Evolutionary conservation across 2,888 invertebrate genomes (phyloP).

Genomic region (Dioctria linearis): DNA sequence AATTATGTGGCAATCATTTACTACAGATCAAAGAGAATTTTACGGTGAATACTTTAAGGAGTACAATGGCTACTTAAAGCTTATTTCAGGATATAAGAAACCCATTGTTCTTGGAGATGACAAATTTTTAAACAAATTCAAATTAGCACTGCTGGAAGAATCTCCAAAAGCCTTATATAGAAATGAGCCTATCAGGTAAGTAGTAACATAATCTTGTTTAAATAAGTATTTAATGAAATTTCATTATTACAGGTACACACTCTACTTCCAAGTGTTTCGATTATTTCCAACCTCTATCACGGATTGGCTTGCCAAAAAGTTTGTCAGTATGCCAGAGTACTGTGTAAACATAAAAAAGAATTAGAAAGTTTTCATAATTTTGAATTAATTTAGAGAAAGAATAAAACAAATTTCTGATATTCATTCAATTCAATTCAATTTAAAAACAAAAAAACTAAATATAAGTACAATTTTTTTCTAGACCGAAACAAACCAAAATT

Average conservation of each 20-base stretch:
- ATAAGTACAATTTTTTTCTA: no score
- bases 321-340: conserved; percentile 76
- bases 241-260: conserved; percentile 67
- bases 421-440: no score
- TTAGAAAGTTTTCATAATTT: not conserved
- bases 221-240: not conserved
- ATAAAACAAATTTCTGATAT: no score
- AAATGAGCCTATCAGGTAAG: conserved; percentile 78
- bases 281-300: conserved; percentile 75
- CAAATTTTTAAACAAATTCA: conserved; percentile 75
- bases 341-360: not conserved
- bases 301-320: conserved; percentile 76
- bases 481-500: no score
- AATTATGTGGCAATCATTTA: conserved; percentile 78
- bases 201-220: not conserved
- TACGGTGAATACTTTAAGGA: conserved; percentile 79
- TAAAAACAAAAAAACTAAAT: no score
- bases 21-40: conserved; percentile 75
- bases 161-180: conserved; percentile 77
- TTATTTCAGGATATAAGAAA: conserved; percentile 71
- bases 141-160: conserved; percentile 75
- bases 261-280: conserved; percentile 79
- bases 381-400: no score
- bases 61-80: conserved; percentile 76
- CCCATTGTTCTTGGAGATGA: conserved; percentile 74